Evolutionary conservation across 2,113 vertebrate genomes (phyloP).

Genomic region (Dermatemys mawii): DNA sequence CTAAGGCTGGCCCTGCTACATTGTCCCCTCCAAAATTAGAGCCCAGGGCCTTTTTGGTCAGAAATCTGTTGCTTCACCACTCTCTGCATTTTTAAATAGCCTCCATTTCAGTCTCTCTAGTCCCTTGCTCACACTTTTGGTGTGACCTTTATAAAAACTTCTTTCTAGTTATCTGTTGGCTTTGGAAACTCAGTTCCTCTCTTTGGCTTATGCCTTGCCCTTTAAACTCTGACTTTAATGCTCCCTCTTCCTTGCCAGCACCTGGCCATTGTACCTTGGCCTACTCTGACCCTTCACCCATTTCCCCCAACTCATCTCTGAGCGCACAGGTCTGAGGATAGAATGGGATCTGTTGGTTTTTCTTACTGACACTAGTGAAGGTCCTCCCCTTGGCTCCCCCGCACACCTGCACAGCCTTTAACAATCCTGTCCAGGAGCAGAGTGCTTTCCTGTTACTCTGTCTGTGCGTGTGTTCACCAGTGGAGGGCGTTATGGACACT

Average conservation of each 20-base stretch:
- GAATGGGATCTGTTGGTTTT: accelerated
- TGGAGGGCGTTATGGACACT: background rate
- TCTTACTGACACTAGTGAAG: background rate
- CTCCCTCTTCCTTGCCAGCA: background rate
- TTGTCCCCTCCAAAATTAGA: background rate
- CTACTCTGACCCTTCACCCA: background rate
- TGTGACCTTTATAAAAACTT: background rate
- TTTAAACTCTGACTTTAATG: background rate
- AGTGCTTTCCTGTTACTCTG: background rate
- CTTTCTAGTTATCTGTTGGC: background rate
- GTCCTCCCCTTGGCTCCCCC: background rate
- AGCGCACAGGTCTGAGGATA: background rate
- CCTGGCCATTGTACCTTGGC: background rate
- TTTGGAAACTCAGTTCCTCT: background rate
- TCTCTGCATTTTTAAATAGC: background rate
- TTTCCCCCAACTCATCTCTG: background rate
- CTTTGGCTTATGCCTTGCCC: background rate
- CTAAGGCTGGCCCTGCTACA: background rate
- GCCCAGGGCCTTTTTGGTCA: background rate
- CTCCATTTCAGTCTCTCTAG: background rate
- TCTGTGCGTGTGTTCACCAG: background rate
- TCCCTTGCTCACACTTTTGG: background rate
- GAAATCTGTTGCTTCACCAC: background rate
- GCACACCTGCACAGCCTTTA: accelerated
- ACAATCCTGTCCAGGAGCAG: background rate